Evolutionary conservation across 2,113 vertebrate genomes (phyloP), one percentile per base, ranked within the genome.

Genomic region (Petaurus breviceps): DNA sequence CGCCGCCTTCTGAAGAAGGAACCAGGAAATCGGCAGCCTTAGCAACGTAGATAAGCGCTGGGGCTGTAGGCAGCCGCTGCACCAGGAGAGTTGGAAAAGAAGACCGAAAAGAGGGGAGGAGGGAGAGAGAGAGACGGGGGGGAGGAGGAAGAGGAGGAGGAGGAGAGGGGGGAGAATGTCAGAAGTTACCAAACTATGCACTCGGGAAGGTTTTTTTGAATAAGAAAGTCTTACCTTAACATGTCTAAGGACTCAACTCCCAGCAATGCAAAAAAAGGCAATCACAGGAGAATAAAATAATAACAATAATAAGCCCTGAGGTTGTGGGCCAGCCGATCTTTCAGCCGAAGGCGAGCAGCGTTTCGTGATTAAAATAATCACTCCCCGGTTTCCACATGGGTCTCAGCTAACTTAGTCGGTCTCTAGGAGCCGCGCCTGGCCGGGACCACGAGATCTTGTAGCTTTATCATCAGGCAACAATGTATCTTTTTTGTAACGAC

Each of bases 391-490:
- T 98, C 95, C 97, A n/a, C 97, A 90, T 11, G 96, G 96, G 90
- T 93, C 91, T 96, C 91, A 96, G 97, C 94, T 96, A 97, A 97
- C 97, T 97, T 97, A 91, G 97, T 98, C 94, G 95, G 97, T 47
- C 96, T 95, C 97, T 94, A 28, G 97, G 96, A 96, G 92, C 68
- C 92, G 94, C 68, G 90, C 51, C 92, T 94, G 92, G 68, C 95
- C 94, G 47, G 94, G 97, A 94, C 97, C 97, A 95, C 92, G 97
- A 96, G 97, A 84, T 84, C 68, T 97, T 95, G 95, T 97, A 89
- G 97, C 93, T 97, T 97, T 97, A 98, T 97, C 97, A 97, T 98
- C 98, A 94, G 94, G 97, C 97, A 96, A 96, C 91, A 47, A 94
- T 94, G 95, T 96, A 24, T 93, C 95, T 97, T 96, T 97, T 84